Base-by-base conservation (phyloP, 2,888 invertebrate species). In the Metellina segmentata region DNA sequence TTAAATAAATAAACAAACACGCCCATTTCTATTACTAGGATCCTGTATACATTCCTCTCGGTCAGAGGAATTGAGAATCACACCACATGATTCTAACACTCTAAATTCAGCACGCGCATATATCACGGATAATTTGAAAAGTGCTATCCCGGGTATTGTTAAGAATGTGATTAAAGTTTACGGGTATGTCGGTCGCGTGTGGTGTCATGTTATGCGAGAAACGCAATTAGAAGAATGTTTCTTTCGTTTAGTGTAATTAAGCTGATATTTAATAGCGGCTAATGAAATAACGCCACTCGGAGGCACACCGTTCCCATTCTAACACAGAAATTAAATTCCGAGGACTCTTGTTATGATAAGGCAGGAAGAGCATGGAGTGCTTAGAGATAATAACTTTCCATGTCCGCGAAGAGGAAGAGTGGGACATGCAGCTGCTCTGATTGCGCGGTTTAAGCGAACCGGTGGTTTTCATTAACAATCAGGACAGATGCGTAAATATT, bases 211-310 rank as follows among this genome's bases (percentile, higher is more conserved):
- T 34, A 78, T 78, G 8, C 48, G 8, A 8, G 70, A 72, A 81
- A 81, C 16, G 74, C n/a, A 81, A 81, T 87, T 87, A 87, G 53
- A 34, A 53, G 48, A 51, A 87, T 87, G 34, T 72, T 87, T 87
- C 78, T 78, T 78, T 86, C 48, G 11, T 16, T 20, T 48, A 34
- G 0, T 4, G 7, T 48, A 79, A 81, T 34, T 87, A 61, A 81
- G 72, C 19, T 74, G 51, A 87, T 70, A 72, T 81, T 81, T 87
- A 87, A 86, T 77, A 77, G 48, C 7, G 1, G 69, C 13, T 85
- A 85, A 85, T 85, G 49, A 51, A 49, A 77, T 77, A 70, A 85
- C 19, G 61, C 61, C 61, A 13, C 8, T 5, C 49, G 6, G n/a
- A 13, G 11, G 5, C 61, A 77, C 8, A 48, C 20, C 77, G 51